These are phyloP conservation scores for Sceloporus tristichus DNA, from an alignment of 2,113 vertebrate species.

Conservation along the genomic window DNA sequence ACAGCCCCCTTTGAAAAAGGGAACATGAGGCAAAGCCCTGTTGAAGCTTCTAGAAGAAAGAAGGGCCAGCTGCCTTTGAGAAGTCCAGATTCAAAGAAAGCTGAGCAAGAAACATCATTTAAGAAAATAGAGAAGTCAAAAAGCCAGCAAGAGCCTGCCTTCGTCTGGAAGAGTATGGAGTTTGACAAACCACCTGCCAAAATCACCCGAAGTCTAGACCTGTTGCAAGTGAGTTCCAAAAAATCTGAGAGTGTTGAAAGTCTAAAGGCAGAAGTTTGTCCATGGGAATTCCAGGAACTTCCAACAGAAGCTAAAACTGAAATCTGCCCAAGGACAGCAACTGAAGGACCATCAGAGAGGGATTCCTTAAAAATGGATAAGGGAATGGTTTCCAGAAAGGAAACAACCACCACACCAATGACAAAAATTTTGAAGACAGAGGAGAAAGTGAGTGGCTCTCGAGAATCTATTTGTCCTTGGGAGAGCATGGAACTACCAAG, in stretches of 20 bases:
- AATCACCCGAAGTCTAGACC: accelerated
- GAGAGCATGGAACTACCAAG: background rate
- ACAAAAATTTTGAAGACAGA: background rate
- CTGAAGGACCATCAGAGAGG: background rate
- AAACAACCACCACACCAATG: background rate
- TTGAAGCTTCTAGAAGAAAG: background rate
- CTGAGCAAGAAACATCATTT: slow-evolving; percentile 37
- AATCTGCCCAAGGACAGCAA: slow-evolving; percentile 72
- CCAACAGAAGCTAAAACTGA: slow-evolving; percentile 61
- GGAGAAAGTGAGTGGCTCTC: background rate
- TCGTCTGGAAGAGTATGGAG: slow-evolving; percentile 36
- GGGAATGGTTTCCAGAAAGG: background rate
- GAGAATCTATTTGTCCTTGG: slow-evolving; percentile 51
- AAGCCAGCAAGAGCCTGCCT: slow-evolving; percentile 37
- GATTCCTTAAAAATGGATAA: background rate
- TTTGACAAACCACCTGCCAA: background rate
- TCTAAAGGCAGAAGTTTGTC: slow-evolving; percentile 64
- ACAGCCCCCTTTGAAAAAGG: background rate
- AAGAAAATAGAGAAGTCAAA: slow-evolving; percentile 37
- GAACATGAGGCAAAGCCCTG: accelerated
- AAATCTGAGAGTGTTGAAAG: slow-evolving; percentile 18
- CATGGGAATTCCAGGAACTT: slow-evolving; percentile 60
- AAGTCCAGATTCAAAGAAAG: background rate
- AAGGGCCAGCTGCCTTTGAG: background rate
- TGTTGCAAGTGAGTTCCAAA: background rate